These are phyloP conservation scores for Microtus ochrogaster DNA, from an alignment of 2,113 vertebrate species.

Conservation along the genomic window DNA sequence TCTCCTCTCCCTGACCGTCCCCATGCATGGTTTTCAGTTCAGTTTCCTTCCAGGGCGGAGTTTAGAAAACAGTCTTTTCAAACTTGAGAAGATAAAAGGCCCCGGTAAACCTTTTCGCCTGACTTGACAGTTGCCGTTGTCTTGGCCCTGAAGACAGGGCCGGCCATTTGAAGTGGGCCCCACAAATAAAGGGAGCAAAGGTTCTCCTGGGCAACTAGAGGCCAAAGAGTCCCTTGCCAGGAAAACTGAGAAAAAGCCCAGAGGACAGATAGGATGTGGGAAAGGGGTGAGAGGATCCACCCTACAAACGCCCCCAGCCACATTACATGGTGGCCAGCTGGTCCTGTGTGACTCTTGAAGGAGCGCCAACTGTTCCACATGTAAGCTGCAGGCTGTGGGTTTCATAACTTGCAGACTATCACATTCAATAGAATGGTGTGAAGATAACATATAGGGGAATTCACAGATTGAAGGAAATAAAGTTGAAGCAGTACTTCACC, in stretches of 20 bases:
- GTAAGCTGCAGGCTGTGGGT: background rate
- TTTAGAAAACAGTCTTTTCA: background rate
- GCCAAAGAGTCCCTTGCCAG: accelerated
- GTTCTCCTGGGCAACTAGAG: accelerated
- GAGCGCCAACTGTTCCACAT: accelerated
- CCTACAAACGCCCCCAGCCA: background rate
- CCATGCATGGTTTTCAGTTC: accelerated
- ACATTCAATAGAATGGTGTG: background rate
- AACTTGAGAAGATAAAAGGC: background rate
- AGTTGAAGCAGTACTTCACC: background rate
- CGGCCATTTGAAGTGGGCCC: too few relatives aligned
- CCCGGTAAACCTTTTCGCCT: background rate
- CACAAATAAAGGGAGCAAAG: accelerated
- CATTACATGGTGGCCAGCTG: too few relatives aligned
- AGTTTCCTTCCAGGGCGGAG: background rate
- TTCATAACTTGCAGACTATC: too few relatives aligned
- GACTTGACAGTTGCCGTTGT: too few relatives aligned
- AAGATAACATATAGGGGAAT: background rate
- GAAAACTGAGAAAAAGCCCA: background rate
- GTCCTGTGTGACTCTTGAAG: background rate
- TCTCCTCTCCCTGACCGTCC: too few relatives aligned
- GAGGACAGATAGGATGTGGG: too few relatives aligned
- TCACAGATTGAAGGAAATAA: background rate
- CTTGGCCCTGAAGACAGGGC: accelerated
- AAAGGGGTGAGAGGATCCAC: background rate